Evolutionary conservation across 2,113 vertebrate genomes (phyloP), one percentile per base, ranked within the genome.

Genomic region (Gorsachius goisagi): DNA sequence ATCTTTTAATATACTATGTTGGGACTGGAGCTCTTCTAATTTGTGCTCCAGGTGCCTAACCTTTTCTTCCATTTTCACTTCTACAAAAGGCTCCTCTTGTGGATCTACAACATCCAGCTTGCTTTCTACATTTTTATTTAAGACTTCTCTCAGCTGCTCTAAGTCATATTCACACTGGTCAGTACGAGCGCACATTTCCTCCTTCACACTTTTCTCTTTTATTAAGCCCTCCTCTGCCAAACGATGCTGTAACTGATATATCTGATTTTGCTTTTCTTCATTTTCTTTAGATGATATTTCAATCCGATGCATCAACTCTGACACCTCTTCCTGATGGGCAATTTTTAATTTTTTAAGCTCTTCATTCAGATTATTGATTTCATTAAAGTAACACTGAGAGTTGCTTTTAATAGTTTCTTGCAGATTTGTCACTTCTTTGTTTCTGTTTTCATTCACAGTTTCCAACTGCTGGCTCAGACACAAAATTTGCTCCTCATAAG

Each of bases 1-100:
- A 24, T 99, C 99, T 94, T 98, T 98, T 82, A 99, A 95, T 96
- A 99, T 99, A 78, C 98, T 99, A 49, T 99, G 99, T 71, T 99
- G 98, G 79, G 99, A 98, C 72, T 98, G 98, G 47, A 99, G 93
- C 63, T 99, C 99, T 87, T 98, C 98, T 86, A 99, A 90, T 88
- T 91, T 60, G 58, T 80, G 94, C 93, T 99, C 97, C 98, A 98
- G 88, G 9, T 95, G 91, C 80, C 74, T 98, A 52, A 98, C 52
- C 27, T 97, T 96, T 94, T 98, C 99, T 89, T 97, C 90, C 53
- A 96, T 81, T 86, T 95, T 76, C 5, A 53, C 49, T 74, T 98
- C 97, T 53, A 92, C 41, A 37, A 23, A 52, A 55, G 59, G 39
- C 52, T 93, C 79, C 75, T 95, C 86, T 47, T 87, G 83, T 32